phyloP scores from a whole-genome alignment of 2,113 vertebrate species.

The Microcebus griseorufus region DNA sequence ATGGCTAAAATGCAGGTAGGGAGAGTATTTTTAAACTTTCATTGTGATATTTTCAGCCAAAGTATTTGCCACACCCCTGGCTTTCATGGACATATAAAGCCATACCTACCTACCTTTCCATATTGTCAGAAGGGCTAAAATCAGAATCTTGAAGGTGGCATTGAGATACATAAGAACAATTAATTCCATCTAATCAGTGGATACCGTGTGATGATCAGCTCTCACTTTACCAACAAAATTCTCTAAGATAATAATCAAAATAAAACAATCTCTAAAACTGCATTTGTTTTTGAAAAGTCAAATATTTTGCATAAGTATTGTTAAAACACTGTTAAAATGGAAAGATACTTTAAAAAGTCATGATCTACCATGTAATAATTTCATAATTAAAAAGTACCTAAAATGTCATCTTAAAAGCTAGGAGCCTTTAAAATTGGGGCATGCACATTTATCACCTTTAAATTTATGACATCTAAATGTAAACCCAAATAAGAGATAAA shows the following conservation, averaged over 20 bases:
- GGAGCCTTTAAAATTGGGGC: neutral
- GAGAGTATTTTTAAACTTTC: neutral
- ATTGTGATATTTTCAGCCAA: neutral
- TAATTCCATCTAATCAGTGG: neutral
- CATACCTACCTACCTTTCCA: neutral
- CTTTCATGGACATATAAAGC: neutral
- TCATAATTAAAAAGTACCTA: neutral
- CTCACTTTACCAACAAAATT: slow-evolving; percentile 23
- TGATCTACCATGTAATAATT: neutral
- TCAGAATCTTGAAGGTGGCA: neutral
- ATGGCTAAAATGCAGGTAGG: neutral
- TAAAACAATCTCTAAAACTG: neutral
- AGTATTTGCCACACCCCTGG: neutral
- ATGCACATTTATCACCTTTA: neutral
- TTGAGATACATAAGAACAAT: neutral
- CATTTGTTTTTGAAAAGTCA: neutral
- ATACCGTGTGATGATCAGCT: neutral
- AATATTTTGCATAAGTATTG: neutral
- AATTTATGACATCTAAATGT: slow-evolving; percentile 2
- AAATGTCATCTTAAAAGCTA: slow-evolving; percentile 20
- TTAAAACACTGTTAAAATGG: neutral
- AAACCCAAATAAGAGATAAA: neutral
- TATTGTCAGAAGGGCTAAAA: neutral
- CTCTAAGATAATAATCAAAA: slow-evolving; percentile 13
- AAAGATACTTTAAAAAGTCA: neutral